phyloP scores from a whole-genome alignment of 2,113 vertebrate genomes.

The Carettochelys insculpta region DNA sequence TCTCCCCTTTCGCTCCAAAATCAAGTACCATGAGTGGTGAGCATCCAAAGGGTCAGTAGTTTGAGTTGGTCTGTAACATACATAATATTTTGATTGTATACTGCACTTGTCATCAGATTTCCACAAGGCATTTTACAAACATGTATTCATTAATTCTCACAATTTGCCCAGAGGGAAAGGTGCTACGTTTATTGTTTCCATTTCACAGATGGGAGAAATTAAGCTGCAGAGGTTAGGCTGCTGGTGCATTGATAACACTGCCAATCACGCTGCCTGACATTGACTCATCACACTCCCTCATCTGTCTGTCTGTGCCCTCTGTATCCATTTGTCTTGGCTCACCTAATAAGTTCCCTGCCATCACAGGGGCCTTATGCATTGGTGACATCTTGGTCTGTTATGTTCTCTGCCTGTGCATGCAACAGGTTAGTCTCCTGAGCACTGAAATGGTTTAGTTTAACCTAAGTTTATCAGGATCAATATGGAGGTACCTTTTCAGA shows the following conservation, averaged over 20 bases:
- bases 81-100: neutral
- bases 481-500: neutral
- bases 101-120: neutral
- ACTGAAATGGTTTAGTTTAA: neutral
- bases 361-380: neutral
- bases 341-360: neutral
- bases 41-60: neutral
- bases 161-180: fast-evolving
- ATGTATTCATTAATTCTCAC: neutral
- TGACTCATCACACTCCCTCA: neutral
- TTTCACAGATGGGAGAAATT: neutral
- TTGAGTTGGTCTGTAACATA: neutral
- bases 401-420: neutral
- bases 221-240: neutral
- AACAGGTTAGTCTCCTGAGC: neutral
- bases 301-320: neutral
- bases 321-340: neutral
- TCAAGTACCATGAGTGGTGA: neutral
- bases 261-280: neutral
- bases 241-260: neutral
- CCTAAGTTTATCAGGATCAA: neutral
- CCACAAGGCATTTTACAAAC: neutral
- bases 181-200: neutral
- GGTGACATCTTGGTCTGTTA: neutral
- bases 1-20: neutral